Base-by-base conservation (phyloP, 2,888 invertebrate genomes). In the Nephrotoma flavescens region DNA sequence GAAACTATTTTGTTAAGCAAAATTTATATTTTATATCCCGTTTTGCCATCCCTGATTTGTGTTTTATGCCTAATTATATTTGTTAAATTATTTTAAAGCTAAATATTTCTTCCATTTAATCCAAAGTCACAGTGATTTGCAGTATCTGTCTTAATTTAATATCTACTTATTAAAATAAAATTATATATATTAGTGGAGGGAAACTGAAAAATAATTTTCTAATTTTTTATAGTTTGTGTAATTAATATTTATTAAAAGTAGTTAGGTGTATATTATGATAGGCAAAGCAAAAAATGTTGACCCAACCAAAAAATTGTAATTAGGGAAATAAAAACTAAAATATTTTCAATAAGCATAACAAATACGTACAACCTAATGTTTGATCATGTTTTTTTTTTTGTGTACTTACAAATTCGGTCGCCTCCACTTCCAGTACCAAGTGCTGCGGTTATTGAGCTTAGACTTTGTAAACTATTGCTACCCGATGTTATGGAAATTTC, bases 391-490 rank as follows among this genome's bases (percentile, higher is more conserved):
- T 19, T 19, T 19, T 19, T 19, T 19, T 19, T 31, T 71, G 71
- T 31, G n/a, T 42, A 85, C 85, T 85, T 85, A 42, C 89, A 88
- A 5, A 89, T 89, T 71, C 88, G 88, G 87, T 88, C 88, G 57
- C 89, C 88, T 85, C 89, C 89, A 71, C 89, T 89, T 86, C 89
- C 89, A 5, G 90, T 90, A 31, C 91, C 91, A 87, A 92, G 87
- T 4, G 92, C 91, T 6, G 92, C 91, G 2, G 91, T 92, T 41
- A 92, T 91, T 6, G 91, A 91, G 87, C 91, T 92, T 57, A 92
- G 89, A 86, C 91, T 92, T 88, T 91, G 92, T 86, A 92, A 88
- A 87, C 92, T 92, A 87, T 91, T 91, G 19, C 87, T 86, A 87
- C 87, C 87, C 83, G 86, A 83, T 44, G 86, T 87, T 83, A 86